These are phyloP conservation scores for Serilophus lunatus DNA, from an alignment of 2,113 vertebrate genomes.

Conservation along the genomic window DNA sequence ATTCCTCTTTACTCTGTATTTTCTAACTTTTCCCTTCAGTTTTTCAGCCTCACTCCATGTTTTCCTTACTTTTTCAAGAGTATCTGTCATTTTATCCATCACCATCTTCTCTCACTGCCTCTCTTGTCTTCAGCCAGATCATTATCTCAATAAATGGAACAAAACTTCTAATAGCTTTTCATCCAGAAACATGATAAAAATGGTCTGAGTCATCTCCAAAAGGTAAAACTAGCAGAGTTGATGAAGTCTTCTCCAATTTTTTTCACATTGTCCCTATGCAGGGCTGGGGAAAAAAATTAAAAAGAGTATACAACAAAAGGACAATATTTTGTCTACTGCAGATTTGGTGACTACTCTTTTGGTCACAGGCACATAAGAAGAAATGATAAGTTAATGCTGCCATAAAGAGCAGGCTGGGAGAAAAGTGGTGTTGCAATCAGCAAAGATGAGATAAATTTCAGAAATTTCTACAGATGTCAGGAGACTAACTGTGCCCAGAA, in stretches of 20 bases:
- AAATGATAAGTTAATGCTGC: slow-evolving; percentile 29
- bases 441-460: slow-evolving; percentile 11
- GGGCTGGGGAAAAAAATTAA: neutral
- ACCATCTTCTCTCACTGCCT: neutral
- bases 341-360: slow-evolving; percentile 52
- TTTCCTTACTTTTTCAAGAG: neutral
- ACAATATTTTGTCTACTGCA: neutral
- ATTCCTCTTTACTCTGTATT: neutral
- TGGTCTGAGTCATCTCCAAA: neutral
- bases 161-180: neutral
- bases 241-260: neutral
- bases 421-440: slow-evolving; percentile 43
- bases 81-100: neutral
- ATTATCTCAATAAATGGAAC: neutral
- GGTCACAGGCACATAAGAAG: slow-evolving; percentile 44
- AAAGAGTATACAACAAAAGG: neutral
- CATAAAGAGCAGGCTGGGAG: slow-evolving; percentile 20
- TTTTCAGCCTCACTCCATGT: neutral
- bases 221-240: neutral
- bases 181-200: neutral
- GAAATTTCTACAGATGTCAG: slow-evolving; percentile 9
- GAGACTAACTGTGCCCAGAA: neutral
- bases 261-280: neutral
- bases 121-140: neutral
- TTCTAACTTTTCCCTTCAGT: neutral